phyloP scores from a whole-genome alignment of 92 coral and sea anemone species.

The Micromussa lordhowensis region DNA sequence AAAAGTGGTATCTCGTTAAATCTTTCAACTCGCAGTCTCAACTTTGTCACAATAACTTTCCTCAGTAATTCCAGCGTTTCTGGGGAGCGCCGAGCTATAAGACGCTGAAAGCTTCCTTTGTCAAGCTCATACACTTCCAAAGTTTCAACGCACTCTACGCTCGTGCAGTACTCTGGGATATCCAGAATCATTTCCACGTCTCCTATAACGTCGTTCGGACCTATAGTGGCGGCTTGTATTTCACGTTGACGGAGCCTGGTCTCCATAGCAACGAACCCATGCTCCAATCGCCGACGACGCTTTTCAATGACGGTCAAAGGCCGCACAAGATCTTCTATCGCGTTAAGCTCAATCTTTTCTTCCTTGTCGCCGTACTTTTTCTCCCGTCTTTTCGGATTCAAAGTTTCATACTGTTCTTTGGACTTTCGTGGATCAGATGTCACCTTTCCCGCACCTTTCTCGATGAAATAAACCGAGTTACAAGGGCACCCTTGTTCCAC shows the following conservation, averaged over 20 bases:
- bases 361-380: constrained; percentile 8
- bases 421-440: constrained; percentile 76
- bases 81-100: constrained; percentile 67
- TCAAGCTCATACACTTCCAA: constrained; percentile 84
- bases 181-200: constrained; percentile 87
- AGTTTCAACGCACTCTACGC: constrained; percentile 84
- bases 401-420: constrained; percentile 69
- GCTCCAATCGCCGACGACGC: constrained; percentile 77
- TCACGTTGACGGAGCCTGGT: constrained; percentile 74
- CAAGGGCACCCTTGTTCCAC: constrained; percentile 84
- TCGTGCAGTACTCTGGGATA: constrained; percentile 77
- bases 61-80: constrained; percentile 69
- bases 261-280: constrained; percentile 91
- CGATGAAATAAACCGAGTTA: constrained; percentile 76
- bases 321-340: constrained; percentile 46
- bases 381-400: constrained; percentile 37
- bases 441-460: constrained; percentile 86
- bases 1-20: constrained; percentile 66
- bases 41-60: constrained; percentile 61
- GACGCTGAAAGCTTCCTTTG: constrained; percentile 77
- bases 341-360: constrained; percentile 20
- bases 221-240: constrained; percentile 83
- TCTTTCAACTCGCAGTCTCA: constrained; percentile 60
- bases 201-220: constrained; percentile 89
- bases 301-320: constrained; percentile 86